Evolutionary conservation across 2,113 vertebrate species (phyloP).

Genomic region (Forbesichthys papilliferus): DNA sequence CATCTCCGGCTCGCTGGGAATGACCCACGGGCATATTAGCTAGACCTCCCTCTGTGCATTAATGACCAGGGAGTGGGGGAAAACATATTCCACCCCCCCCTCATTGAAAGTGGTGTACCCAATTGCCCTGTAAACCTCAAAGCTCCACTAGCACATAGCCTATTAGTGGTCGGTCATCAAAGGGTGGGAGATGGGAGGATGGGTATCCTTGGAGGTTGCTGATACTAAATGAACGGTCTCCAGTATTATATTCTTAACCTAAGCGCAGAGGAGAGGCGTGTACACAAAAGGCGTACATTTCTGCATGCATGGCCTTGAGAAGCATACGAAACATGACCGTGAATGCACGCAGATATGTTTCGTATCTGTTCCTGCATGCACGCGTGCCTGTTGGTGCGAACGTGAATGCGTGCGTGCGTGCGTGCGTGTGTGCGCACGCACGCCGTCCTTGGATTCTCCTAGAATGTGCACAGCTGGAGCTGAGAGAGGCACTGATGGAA

Average conservation of each 20-base stretch:
- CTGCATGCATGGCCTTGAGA: slow-evolving; percentile 5
- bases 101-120: slow-evolving; percentile 34
- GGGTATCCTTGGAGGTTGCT: slow-evolving; percentile 24
- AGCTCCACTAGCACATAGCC: slow-evolving; percentile 45
- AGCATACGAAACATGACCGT: neutral
- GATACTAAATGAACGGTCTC: slow-evolving; percentile 37
- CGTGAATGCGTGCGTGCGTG: neutral
- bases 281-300: slow-evolving; percentile 21
- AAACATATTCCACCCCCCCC: slow-evolving; percentile 23
- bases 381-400: too few relatives aligned
- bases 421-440: neutral
- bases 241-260: slow-evolving; percentile 30
- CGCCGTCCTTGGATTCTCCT: slow-evolving; percentile 4
- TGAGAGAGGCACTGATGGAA: slow-evolving; percentile 44
- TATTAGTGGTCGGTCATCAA: slow-evolving; percentile 64
- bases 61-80: slow-evolving; percentile 57
- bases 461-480: slow-evolving; percentile 41
- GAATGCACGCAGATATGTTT: too few relatives aligned
- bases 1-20: slow-evolving; percentile 42
- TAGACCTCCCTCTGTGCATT: slow-evolving; percentile 59
- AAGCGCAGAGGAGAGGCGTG: slow-evolving; percentile 30
- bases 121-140: slow-evolving; percentile 34
- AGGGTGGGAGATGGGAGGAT: slow-evolving; percentile 36
- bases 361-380: too few relatives aligned
- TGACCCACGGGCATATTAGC: slow-evolving; percentile 55